A percentile compares a stretch with the other conserved stretches of the same genome.
phyloP scores from a whole-genome alignment of 2,797 vertebrate genomes.

The Catostomus latipinnis region DNA sequence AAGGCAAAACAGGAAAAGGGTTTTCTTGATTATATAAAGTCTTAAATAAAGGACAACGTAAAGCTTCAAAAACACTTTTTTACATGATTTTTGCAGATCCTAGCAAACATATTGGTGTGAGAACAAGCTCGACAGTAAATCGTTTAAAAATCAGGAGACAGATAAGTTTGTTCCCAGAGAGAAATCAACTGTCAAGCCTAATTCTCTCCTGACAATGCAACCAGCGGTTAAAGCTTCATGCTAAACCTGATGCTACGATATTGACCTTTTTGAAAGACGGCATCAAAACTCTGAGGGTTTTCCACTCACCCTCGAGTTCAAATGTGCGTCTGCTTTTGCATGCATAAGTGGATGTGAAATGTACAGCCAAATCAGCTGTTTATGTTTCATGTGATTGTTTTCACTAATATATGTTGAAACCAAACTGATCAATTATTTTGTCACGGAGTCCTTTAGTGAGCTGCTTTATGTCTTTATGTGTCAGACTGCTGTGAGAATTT shows the following conservation, averaged over 20 bases:
- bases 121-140: constrained; percentile 59
- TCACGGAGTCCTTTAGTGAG: background rate
- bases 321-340: constrained; percentile 51
- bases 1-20: background rate
- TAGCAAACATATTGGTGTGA: constrained; percentile 46
- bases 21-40: background rate
- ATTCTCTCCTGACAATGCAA: constrained; percentile 72
- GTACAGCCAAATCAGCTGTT: background rate
- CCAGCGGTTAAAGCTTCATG: constrained; percentile 74
- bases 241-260: constrained; percentile 74
- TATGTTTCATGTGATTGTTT: background rate
- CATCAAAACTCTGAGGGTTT: constrained; percentile 39
- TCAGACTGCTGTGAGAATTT: background rate
- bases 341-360: background rate
- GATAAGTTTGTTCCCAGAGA: constrained; percentile 72
- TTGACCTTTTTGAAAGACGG: constrained; percentile 63
- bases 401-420: background rate
- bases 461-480: background rate
- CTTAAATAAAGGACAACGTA: background rate
- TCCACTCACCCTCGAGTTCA: constrained; percentile 59
- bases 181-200: constrained; percentile 79
- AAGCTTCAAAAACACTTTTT: background rate
- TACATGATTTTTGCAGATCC: constrained; percentile 11
- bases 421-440: background rate
- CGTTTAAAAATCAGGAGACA: constrained; percentile 69